A percentile compares a stretch with the other conserved stretches of the same genome.
Conservation (phyloP, 2,888 invertebrate genomes). For the Drosophila neotestacea region DNA sequence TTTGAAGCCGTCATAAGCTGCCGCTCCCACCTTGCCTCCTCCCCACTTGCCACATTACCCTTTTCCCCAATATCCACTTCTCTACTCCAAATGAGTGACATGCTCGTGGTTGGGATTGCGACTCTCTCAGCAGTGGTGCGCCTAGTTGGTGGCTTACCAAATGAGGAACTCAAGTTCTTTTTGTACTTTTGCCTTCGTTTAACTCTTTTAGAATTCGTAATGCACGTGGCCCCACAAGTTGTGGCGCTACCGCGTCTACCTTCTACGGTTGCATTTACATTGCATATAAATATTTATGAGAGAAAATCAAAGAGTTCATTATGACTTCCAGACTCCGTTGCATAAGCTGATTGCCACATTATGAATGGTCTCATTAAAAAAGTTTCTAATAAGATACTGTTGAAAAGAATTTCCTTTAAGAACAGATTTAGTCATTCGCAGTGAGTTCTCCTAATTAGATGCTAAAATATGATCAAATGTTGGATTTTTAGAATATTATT, state of each 20-base stretch:
- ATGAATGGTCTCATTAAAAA: conserved; percentile 33
- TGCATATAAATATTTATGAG: conserved; percentile 70
- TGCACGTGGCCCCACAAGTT: conserved; percentile 74
- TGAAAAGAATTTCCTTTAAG: not conserved
- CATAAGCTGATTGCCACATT: conserved; percentile 4
- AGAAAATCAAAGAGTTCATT: conserved; percentile 74
- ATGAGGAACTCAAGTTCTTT: conserved; percentile 63
- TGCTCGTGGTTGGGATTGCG: conserved; percentile 41
- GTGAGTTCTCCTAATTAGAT: not conserved
- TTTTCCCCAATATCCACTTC: not conserved
- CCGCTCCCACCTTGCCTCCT: conserved; percentile 38
- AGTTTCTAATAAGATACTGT: conserved; percentile 15
- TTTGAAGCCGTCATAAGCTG: conserved; percentile 76
- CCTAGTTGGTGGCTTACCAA: conserved; percentile 82
- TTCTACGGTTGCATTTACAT: conserved; percentile 63
- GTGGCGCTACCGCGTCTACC: conserved; percentile 65
- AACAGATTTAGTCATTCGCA: not conserved
- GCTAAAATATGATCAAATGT: not conserved
- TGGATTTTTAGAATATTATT: too few species aligned
- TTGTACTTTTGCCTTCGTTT: conserved; percentile 46
- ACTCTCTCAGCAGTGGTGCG: conserved; percentile 49
- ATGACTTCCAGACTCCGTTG: conserved; percentile 24
- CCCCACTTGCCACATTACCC: not conserved
- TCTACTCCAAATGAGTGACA: conserved; percentile 17
- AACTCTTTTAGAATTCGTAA: conserved; percentile 67